These are phyloP conservation scores for Passerina amoena DNA, from an alignment of 2,113 vertebrate genomes.

Conservation along the genomic window DNA sequence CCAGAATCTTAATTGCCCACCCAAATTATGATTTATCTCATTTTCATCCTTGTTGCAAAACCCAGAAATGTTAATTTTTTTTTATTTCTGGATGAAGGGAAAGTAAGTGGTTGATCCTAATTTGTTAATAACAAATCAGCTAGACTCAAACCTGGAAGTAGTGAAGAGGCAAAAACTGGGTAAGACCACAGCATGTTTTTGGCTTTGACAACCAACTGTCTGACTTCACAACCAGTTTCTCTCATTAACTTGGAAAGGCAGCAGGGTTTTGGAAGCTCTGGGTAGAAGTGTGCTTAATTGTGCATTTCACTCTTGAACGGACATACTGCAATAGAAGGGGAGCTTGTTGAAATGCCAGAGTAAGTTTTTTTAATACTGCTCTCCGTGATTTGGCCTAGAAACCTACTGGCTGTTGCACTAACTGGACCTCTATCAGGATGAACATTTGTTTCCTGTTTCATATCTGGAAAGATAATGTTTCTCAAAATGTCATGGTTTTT, in stretches of 20 bases:
- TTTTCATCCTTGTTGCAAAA: not conserved
- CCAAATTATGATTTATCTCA: not conserved
- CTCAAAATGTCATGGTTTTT: not conserved
- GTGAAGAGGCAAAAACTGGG: not conserved
- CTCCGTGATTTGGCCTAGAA: not conserved
- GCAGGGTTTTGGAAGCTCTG: not conserved
- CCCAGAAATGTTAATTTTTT: accelerated
- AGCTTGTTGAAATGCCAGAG: not conserved
- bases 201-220: not conserved
- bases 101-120: not conserved
- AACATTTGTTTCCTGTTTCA: not conserved
- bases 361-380: not conserved
- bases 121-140: not conserved
- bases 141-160: not conserved
- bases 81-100: not conserved
- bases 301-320: not conserved
- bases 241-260: not conserved
- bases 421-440: not conserved
- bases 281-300: not conserved
- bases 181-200: not conserved
- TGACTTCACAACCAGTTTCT: not conserved
- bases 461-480: not conserved
- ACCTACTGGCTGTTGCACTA: not conserved
- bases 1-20: not conserved
- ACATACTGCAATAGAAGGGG: not conserved